phyloP scores from a whole-genome alignment of 2,888 invertebrate species.

The Eremobia ochroleuca region DNA sequence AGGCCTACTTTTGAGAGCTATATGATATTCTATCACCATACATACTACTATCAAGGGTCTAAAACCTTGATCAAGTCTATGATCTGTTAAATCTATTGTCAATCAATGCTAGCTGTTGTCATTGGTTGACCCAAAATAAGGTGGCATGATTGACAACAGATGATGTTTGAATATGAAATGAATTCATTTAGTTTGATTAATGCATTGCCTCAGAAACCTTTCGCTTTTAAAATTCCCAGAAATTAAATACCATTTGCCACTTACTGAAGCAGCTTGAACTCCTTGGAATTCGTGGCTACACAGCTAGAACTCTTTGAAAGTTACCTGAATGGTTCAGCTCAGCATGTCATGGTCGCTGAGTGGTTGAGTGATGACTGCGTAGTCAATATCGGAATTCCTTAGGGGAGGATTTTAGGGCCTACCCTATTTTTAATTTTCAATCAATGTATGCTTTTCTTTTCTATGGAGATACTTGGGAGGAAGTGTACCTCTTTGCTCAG shows the following conservation, averaged over 20 bases:
- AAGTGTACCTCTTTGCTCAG: neutral
- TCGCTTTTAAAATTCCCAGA: neutral
- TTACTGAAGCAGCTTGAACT: constrained; percentile 13
- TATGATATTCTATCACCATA: neutral
- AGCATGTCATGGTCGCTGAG: neutral
- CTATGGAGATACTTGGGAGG: constrained; percentile 20
- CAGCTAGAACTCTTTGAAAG: constrained; percentile 5
- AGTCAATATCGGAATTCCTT: constrained; percentile 23
- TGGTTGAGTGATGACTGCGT: constrained; percentile 5
- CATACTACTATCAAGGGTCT: neutral
- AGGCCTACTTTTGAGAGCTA: neutral
- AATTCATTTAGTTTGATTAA: neutral
- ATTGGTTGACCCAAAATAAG: constrained; percentile 2
- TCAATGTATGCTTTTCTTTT: constrained; percentile 46
- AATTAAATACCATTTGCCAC: neutral
- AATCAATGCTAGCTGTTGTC: neutral
- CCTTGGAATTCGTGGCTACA: neutral
- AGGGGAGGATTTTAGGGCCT: neutral
- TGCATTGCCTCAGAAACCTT: too few relatives aligned
- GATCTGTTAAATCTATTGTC: neutral
- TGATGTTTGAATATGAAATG: neutral
- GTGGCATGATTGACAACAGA: neutral
- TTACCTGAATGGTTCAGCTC: neutral
- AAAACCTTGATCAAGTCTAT: neutral
- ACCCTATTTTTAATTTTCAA: constrained; percentile 15